A percentile compares a stretch with the other conserved stretches of the same genome.
Conservation (phyloP, 2,797 vertebrate genomes). For the Pangasius djambal region DNA sequence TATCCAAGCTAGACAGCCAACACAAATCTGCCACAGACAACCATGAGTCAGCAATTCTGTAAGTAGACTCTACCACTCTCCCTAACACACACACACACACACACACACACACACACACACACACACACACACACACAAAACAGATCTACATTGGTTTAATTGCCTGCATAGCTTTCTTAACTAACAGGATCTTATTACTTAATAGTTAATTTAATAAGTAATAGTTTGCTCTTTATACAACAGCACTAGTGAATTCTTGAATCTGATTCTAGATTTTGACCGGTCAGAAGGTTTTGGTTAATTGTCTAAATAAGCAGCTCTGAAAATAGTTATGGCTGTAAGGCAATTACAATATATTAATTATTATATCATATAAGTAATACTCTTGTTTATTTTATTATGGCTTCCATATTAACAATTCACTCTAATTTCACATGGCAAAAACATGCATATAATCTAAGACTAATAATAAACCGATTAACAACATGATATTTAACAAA, state of each 20-base stretch:
- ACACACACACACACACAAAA: not conserved
- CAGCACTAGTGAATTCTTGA: not conserved
- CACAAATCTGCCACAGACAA: conserved; percentile 14
- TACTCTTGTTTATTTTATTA: not conserved
- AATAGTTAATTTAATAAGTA: not conserved
- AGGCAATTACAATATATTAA: not conserved
- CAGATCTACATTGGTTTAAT: not conserved
- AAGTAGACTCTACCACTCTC: not conserved
- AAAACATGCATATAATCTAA: not conserved
- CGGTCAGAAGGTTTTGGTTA: not conserved
- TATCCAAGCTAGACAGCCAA: conserved; percentile 13
- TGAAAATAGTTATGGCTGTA: not conserved
- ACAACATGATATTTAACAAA: not conserved
- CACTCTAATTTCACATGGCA: no score
- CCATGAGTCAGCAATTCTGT: conserved; percentile 11
- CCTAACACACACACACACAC: not conserved
- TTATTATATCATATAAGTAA: not conserved
- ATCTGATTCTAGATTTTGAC: not conserved
- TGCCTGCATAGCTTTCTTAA: not conserved
- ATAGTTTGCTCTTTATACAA: not conserved
- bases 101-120: not conserved
- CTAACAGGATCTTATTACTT: not conserved
- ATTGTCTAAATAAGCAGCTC: not conserved
- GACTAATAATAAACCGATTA: not conserved
- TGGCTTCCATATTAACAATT: not conserved